Evolutionary conservation across 2,888 invertebrate species (phyloP).

Genomic region (Teinopalpus imperialis): DNA sequence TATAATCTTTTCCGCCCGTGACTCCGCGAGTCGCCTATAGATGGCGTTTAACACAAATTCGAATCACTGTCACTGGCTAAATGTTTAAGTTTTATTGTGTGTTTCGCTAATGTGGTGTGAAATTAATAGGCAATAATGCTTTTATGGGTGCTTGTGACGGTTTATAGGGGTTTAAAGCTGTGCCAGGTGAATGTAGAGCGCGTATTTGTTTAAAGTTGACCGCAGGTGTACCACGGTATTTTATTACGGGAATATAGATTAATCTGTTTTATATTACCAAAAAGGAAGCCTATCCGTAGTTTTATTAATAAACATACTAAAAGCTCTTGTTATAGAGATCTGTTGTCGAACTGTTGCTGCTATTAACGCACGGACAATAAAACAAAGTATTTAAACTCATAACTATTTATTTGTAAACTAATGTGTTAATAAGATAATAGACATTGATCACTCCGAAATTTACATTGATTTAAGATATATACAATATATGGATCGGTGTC

Average conservation of each 20-base stretch:
- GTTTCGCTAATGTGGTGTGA: constrained; percentile 82
- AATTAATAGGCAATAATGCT: constrained; percentile 81
- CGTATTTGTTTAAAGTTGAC: constrained; percentile 70
- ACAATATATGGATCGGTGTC: too few relatives aligned
- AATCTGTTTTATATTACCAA: neutral
- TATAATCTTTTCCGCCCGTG: constrained; percentile 73
- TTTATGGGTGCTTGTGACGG: constrained; percentile 75
- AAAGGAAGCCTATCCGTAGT: neutral
- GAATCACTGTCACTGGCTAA: constrained; percentile 72
- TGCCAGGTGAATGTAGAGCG: constrained; percentile 63
- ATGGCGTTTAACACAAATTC: constrained; percentile 73
- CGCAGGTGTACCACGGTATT: constrained; percentile 53
- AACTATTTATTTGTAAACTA: too few relatives aligned
- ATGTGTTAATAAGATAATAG: too few relatives aligned
- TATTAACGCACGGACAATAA: too few relatives aligned
- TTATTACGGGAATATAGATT: constrained; percentile 29
- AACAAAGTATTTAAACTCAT: too few relatives aligned
- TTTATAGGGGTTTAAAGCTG: constrained; percentile 75
- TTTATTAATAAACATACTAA: too few relatives aligned
- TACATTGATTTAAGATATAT: too few relatives aligned
- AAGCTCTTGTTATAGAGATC: too few relatives aligned
- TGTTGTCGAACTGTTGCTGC: too few relatives aligned
- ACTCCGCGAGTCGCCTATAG: constrained; percentile 54
- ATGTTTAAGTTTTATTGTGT: constrained; percentile 79
- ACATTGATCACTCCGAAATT: too few relatives aligned